Evolutionary conservation across 2,888 invertebrate genomes (phyloP).

Genomic region (Pandemis cinnamomeana): DNA sequence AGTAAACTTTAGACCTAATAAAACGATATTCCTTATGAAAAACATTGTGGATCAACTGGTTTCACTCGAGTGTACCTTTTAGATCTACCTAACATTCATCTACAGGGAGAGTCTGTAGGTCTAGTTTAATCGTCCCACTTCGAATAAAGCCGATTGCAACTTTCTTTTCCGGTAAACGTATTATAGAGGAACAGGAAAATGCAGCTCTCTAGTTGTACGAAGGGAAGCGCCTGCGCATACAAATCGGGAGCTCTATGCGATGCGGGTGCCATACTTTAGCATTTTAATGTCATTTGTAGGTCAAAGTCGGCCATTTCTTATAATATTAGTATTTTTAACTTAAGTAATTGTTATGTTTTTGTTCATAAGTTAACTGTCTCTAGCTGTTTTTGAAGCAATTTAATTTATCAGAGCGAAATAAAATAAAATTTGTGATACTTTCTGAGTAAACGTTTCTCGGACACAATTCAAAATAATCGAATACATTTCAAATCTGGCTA

Average conservation of each 20-base stretch:
- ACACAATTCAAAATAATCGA: too few relatives aligned
- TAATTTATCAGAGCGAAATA: too few relatives aligned
- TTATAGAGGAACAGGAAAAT: conserved; percentile 70
- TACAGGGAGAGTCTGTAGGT: not conserved
- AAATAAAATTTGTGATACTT: too few relatives aligned
- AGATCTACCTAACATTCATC: not conserved
- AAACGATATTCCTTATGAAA: too few relatives aligned
- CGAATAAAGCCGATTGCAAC: conserved; percentile 44
- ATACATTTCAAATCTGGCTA: too few relatives aligned
- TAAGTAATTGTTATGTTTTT: not conserved
- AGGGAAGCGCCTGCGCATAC: conserved; percentile 61
- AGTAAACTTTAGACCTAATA: too few relatives aligned
- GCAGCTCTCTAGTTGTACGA: conserved; percentile 65
- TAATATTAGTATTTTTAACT: not conserved
- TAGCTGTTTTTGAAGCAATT: too few relatives aligned
- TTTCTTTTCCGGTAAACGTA: conserved; percentile 61
- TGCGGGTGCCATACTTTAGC: conserved; percentile 7
- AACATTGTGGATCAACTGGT: too few relatives aligned
- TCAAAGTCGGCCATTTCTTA: not conserved
- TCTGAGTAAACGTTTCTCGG: too few relatives aligned
- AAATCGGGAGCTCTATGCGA: conserved; percentile 52
- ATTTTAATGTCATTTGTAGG: not conserved
- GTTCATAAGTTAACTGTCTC: too few relatives aligned
- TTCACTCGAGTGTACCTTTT: not conserved
- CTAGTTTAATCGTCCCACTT: conserved; percentile 14